Percentiles rank a stretch among this genome's conserved stretches.
These are phyloP conservation scores for Copidosoma aretas DNA, from an alignment of 2,888 invertebrate genomes.

Conservation along the genomic window DNA sequence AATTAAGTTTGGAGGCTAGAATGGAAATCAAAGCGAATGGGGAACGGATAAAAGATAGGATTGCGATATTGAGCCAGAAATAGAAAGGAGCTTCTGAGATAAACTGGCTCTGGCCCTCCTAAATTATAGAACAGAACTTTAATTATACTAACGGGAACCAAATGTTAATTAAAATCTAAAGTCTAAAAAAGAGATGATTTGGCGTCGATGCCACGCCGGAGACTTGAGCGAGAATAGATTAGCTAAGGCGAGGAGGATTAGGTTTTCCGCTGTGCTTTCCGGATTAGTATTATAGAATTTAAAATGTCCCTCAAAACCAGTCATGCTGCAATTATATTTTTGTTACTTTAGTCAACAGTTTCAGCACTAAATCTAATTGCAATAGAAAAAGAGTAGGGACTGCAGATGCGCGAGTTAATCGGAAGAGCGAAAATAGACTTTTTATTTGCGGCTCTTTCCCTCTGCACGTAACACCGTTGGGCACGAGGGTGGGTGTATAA, in stretches of 20 bases:
- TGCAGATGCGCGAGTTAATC: background rate
- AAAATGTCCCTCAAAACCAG: constrained; percentile 56
- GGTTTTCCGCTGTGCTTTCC: constrained; percentile 51
- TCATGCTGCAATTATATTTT: constrained; percentile 34
- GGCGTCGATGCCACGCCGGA: too few species aligned
- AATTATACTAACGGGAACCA: constrained; percentile 80
- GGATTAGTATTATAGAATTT: constrained; percentile 63
- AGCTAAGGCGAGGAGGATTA: constrained; percentile 38
- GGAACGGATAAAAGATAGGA: too few species aligned
- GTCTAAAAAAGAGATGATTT: constrained; percentile 67
- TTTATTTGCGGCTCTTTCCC: background rate
- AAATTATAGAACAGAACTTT: constrained; percentile 74
- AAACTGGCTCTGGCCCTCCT: constrained; percentile 61
- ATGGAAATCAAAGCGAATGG: too few species aligned
- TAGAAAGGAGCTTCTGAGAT: constrained; percentile 55
- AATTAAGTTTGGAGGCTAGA: too few species aligned
- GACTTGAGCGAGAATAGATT: constrained; percentile 33
- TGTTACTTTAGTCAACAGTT: constrained; percentile 33
- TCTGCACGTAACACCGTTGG: too few species aligned
- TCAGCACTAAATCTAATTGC: too few species aligned
- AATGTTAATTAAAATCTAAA: constrained; percentile 79
- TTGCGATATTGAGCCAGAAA: too few species aligned
- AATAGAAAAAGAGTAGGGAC: constrained; percentile 3
- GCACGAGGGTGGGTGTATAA: constrained; percentile 1
- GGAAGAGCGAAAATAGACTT: background rate